A percentile compares a stretch with the other conserved stretches of the same genome.
Evolutionary conservation across 2,797 vertebrate species (phyloP).

Genomic region (Sebastes iracundus): DNA sequence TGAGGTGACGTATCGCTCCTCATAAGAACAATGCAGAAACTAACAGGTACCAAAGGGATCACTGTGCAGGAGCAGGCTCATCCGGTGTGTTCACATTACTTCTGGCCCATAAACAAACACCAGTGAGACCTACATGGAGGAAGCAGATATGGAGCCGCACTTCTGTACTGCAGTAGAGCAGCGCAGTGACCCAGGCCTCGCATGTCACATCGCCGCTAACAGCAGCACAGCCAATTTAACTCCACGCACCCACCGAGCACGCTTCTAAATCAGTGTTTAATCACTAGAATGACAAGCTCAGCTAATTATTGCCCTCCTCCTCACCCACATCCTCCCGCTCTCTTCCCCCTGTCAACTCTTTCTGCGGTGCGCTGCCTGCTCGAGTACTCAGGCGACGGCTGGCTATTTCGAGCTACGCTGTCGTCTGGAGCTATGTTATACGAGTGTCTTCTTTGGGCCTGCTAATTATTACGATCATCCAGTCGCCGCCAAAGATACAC

Average conservation of each 20-base stretch:
- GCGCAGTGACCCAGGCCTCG: conserved; percentile 54
- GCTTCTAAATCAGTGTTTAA: conserved; percentile 78
- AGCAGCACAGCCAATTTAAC: conserved; percentile 59
- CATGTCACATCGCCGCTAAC: conserved; percentile 48
- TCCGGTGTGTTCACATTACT: conserved; percentile 5
- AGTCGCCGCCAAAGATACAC: conserved; percentile 21
- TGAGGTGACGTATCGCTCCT: not conserved
- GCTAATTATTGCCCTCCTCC: conserved; percentile 69
- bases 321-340: conserved; percentile 47
- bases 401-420: conserved; percentile 50
- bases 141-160: conserved; percentile 9
- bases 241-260: conserved; percentile 45
- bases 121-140: conserved; percentile 5
- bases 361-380: conserved; percentile 31
- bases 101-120: conserved; percentile 28
- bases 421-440: conserved; percentile 48
- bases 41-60: not conserved
- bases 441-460: conserved; percentile 38
- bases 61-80: not conserved
- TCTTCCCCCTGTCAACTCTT: conserved; percentile 34
- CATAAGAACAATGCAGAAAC: conserved; percentile 5
- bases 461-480: conserved; percentile 69
- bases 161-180: conserved; percentile 45
- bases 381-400: conserved; percentile 33
- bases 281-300: conserved; percentile 72